Evolutionary conservation across 2,113 vertebrate genomes (phyloP), one percentile per base, ranked within the genome.

Genomic region (Paramormyrops kingsleyae): DNA sequence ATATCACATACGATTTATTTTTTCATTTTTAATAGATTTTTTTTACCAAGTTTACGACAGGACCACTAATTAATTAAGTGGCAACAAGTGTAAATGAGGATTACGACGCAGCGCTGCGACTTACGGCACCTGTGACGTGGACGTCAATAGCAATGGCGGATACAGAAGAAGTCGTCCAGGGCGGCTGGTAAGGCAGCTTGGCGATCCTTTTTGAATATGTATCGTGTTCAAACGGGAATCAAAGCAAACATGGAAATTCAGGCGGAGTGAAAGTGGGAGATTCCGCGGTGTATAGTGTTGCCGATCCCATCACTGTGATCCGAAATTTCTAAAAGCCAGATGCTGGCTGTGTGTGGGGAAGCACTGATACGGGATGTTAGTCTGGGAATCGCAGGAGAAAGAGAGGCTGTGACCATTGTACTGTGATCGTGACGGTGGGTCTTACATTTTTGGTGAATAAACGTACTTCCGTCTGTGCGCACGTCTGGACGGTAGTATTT

Each of bases 71-170:
- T 46, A 17, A 80, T 50, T 12, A 53, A n/a, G 5, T 5, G 21
- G 87, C 91, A 91, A 66, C 92, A 87, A 90, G 87, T 88, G 84
- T 66, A 50, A 50, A 21, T 21, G 17, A 80, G 8, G 4, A 21
- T 92, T 90, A 89, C 91, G 92, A 92, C 92, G 91, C 47, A 2
- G 3, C n/a, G 44, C 21, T 6, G n/a, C 35, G 50, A 42, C 92
- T 90, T 89, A 93, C 94, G 94, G 89, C 89, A 47, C 27, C 2
- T 80, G 88, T 95, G 94, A 96, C 95, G 95, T 96, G 94, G 93
- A 93, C 88, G 90, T 95, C 93, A 92, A 95, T 92, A 96, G 94
- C 95, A 94, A 97, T 97, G 96, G 96, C 96, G 95, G 95, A 96
- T 24, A 87, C 94, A 89, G 95, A 95, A 90, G 95, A 96, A 94